Base-by-base conservation (phyloP, 2,113 vertebrate genomes). In the Platanista minor region DNA sequence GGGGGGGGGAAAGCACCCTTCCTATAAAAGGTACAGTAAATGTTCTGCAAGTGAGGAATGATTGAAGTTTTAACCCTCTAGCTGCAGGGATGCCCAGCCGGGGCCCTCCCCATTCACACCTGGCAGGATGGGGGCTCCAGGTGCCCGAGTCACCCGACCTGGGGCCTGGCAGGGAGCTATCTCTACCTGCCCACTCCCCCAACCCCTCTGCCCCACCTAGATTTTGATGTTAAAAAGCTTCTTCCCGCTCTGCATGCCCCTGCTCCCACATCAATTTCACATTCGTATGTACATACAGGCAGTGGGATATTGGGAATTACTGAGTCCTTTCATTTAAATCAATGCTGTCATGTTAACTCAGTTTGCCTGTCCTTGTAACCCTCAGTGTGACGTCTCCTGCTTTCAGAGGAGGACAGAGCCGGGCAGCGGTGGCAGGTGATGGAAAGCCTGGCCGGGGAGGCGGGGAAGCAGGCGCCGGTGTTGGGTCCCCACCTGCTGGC, bases 381-480 rank as follows among this genome's bases (percentile, higher is more conserved):
- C n/a, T 91, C n/a, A 5, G 18, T 4, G 25, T 43, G 49, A 13
- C 4, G 0, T 29, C 54, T 39, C 11, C 10, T 18, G 52, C 21
- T 17, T 54, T 87, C 7, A 57, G 49, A 17, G 11, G 41, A 33
- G 20, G 18, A 49, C 27, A 49, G n/a, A 1, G 15, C 18, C 2
- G 8, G 14, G 54, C 36, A 9, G 31, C 43, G 7, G 43, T 3
- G 23, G 25, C 33, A 14, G 1, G 8, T 15, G 43, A 8, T 29
- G 25, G 74, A 2, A 36, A 39, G 6, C 1, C 36, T 41, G 12
- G 69, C 1, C 3, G 1, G 15, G 8, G 43, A 29, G 46, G 4
- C 14, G 31, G 66, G 57, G 3, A 18, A 25, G 13, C 2, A n/a
- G 25, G 15, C 3, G 3, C 61, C 7, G 0, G 5, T 13, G 8